Evolutionary conservation across 1,140 invertebrate genomes (phyloP).

Genomic region (Apis laboriosa): DNA sequence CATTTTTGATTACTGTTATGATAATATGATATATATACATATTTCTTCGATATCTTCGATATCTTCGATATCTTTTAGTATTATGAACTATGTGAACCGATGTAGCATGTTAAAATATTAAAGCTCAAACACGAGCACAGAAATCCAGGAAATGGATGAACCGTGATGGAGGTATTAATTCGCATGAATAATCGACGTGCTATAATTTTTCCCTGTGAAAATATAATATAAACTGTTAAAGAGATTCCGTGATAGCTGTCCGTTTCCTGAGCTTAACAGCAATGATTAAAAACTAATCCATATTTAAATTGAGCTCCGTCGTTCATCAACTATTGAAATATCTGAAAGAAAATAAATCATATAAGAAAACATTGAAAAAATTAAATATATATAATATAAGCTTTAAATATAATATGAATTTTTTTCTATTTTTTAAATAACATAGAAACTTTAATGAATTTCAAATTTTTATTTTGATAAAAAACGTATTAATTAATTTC

Average conservation of each 20-base stretch:
- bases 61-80: slow-evolving; percentile 1
- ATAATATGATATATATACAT: background rate
- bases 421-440: background rate
- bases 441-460: background rate
- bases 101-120: background rate
- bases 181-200: background rate
- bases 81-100: background rate
- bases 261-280: background rate
- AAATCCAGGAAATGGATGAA: background rate
- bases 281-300: slow-evolving; percentile 3
- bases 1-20: background rate
- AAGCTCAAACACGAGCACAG: background rate
- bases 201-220: slow-evolving; percentile 12
- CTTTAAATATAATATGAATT: background rate
- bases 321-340: too few relatives aligned
- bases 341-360: background rate
- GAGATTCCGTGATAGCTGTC: background rate
- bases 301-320: slow-evolving; percentile 1
- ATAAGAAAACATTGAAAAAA: background rate
- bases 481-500: background rate
- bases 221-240: background rate
- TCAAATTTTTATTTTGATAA: background rate
- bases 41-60: background rate
- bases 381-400: too few relatives aligned
- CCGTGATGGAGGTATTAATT: slow-evolving; percentile 3